Percentiles rank a stretch among this genome's conserved stretches.
These are phyloP conservation scores for Etheostoma nigrum DNA, from an alignment of 2,797 vertebrate genomes.

Conservation along the genomic window DNA sequence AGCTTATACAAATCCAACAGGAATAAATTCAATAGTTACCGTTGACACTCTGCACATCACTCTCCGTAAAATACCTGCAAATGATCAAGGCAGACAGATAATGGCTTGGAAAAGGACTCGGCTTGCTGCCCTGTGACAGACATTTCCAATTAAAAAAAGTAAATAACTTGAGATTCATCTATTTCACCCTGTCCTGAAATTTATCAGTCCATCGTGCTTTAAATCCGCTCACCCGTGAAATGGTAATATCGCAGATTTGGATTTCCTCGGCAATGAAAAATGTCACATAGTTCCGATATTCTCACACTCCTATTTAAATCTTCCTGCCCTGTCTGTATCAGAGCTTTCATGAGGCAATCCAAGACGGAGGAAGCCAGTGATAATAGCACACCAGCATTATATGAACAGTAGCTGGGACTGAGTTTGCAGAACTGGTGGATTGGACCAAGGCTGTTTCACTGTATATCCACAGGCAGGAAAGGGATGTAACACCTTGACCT, in stretches of 20 bases:
- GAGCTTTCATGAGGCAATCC: slow-evolving; percentile 45
- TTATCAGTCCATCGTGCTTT: slow-evolving; percentile 76
- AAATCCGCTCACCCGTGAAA: slow-evolving; percentile 77
- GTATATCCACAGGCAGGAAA: neutral
- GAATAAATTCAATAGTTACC: slow-evolving; percentile 67
- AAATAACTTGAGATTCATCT: slow-evolving; percentile 83
- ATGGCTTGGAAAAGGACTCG: slow-evolving; percentile 67
- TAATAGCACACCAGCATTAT: slow-evolving; percentile 42
- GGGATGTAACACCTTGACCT: neutral
- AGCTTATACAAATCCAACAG: slow-evolving; percentile 55
- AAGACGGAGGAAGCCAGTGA: slow-evolving; percentile 28
- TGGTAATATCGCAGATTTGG: slow-evolving; percentile 73
- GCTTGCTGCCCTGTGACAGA: slow-evolving; percentile 80
- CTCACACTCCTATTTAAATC: slow-evolving; percentile 57
- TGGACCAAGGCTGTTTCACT: neutral
- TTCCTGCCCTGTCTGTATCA: slow-evolving; percentile 41
- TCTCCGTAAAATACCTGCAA: slow-evolving; percentile 76
- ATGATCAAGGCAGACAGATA: slow-evolving; percentile 78
- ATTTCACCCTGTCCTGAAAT: slow-evolving; percentile 70
- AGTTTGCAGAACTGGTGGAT: slow-evolving; percentile 29
- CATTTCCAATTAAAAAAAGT: slow-evolving; percentile 86
- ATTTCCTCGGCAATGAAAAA: slow-evolving; percentile 66
- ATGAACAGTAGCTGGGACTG: slow-evolving; percentile 18
- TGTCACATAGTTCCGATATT: slow-evolving; percentile 61
- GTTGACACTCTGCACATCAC: slow-evolving; percentile 68